A percentile compares a stretch with the other conserved stretches of the same genome.
Conservation (phyloP, 2,888 invertebrate genomes). For the Dasypogon diadema region DNA sequence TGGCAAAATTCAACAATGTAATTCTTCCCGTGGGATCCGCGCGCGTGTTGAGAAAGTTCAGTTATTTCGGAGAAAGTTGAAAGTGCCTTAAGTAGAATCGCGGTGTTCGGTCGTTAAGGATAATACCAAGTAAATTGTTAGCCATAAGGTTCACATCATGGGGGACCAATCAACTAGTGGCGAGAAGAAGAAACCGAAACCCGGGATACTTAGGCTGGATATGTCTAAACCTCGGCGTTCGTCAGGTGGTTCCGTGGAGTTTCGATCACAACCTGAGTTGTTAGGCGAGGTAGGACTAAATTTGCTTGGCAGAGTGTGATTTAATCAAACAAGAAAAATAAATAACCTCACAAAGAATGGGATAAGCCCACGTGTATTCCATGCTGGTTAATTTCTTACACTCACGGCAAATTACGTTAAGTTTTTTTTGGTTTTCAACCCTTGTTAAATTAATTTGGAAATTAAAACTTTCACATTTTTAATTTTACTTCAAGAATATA, state of each 20-base stretch:
- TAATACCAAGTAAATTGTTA: background rate
- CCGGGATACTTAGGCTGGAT: conserved; percentile 70
- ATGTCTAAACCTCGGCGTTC: conserved; percentile 69
- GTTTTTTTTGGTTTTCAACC: too few relatives aligned
- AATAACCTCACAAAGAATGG: too few relatives aligned
- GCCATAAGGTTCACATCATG: conserved; percentile 50
- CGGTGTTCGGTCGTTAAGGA: background rate
- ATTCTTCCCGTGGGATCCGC: conserved; percentile 34
- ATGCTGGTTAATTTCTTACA: too few relatives aligned
- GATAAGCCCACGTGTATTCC: too few relatives aligned
- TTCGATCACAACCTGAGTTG: conserved; percentile 64
- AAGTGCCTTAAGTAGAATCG: conserved; percentile 14
- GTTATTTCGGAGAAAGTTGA: conserved; percentile 24
- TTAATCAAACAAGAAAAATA: background rate
- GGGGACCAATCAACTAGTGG: conserved; percentile 56
- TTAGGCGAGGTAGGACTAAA: conserved; percentile 61
- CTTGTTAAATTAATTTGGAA: too few relatives aligned
- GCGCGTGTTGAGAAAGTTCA: conserved; percentile 28
- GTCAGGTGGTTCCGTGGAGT: conserved; percentile 70
- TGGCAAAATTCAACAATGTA: conserved; percentile 42
- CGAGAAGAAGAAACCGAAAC: conserved; percentile 60
- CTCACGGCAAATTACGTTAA: too few relatives aligned
- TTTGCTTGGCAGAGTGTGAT: background rate
- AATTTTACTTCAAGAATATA: too few relatives aligned
- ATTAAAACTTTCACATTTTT: too few relatives aligned